Base-by-base conservation (phyloP, 30 jellyfish, hydroid and myxozoan genomes). In the Aurelia aurita region DNA sequence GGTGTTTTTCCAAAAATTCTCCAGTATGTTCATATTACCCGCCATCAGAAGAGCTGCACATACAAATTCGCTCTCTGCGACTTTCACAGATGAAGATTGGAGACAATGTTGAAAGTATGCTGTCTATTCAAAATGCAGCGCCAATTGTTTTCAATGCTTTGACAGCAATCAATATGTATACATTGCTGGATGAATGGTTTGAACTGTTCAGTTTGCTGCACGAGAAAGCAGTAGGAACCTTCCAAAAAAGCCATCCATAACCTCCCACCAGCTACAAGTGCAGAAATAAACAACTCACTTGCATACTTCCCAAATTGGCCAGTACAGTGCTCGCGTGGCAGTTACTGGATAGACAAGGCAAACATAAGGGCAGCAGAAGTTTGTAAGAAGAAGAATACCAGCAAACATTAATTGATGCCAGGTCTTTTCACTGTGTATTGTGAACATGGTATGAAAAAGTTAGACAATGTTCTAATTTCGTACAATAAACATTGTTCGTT, bases 231-330 rank as follows among this genome's bases (percentile, higher is more conserved):
- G 53, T 18, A 31, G 71, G 12, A 47, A 31, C 84, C 21, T 71
- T n/a, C 54, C n/a, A 8, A n/a, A 31, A n/a, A 71, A 45, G 69
- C 18, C 19, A 10, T 31, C 34, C 84, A 71, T 47, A 71, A 26
- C 27, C 84, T 71, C 5, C 71, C 84, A 31, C 61, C 68, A n/a
- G 67, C 84, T 45, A 22, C 29, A 10, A 2, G 2, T 31, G 69
- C 69, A 12, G 68, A 71, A 71, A 18, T 14, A 10, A 47, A 18
- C 4, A 53, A 54, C 22, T 18, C 21, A 1, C 59, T 54, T 22
- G 34, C 64, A 19, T 74, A 21, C 39, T 74, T 74, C 29, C 86
- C 75, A 12, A 74, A 49, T n/a, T 74, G 86, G 86, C 86, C 86
- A 47, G 63, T 49, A 29, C 53, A 25, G 22, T 74, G 73, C 54